Conservation (phyloP, 1,140 invertebrate species). For the Drosophila setifemur region DNA sequence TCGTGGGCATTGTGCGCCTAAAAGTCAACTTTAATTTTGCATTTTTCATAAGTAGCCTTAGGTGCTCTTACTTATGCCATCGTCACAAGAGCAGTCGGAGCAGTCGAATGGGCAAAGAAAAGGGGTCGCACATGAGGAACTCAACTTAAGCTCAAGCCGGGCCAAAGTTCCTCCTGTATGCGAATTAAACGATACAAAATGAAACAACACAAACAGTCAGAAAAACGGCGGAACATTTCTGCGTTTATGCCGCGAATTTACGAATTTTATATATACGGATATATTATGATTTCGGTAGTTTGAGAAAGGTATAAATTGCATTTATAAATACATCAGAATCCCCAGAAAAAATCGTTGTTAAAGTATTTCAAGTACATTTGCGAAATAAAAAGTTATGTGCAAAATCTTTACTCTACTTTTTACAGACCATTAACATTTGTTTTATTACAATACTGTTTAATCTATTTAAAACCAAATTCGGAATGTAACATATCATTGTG, state of each 20-base stretch:
- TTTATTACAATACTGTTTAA: too few species aligned
- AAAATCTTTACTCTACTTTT: too few species aligned
- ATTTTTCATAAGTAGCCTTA: constrained; percentile 82
- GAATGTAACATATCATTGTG: too few species aligned
- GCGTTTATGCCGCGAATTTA: neutral
- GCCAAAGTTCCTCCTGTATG: constrained; percentile 45
- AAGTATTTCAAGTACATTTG: neutral
- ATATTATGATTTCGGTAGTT: neutral
- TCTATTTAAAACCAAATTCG: too few species aligned
- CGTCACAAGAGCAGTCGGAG: constrained; percentile 68
- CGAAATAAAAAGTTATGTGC: neutral
- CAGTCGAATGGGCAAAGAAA: constrained; percentile 56
- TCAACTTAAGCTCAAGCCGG: constrained; percentile 58
- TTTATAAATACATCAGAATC: too few species aligned
- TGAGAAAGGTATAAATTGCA: too few species aligned
- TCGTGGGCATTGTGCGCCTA: constrained; percentile 53
- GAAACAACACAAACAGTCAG: constrained; percentile 53
- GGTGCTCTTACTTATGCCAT: constrained; percentile 81
- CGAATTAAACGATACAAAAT: constrained; percentile 11
- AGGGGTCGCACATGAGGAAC: constrained; percentile 54
- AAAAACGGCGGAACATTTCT: too few species aligned
- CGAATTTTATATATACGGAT: neutral
- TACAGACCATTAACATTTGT: too few species aligned
- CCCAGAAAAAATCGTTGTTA: too few species aligned
- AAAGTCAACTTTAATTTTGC: constrained; percentile 82